Evolutionary conservation across 2,113 vertebrate species (phyloP).

Genomic region (Dolichotis patagonum): DNA sequence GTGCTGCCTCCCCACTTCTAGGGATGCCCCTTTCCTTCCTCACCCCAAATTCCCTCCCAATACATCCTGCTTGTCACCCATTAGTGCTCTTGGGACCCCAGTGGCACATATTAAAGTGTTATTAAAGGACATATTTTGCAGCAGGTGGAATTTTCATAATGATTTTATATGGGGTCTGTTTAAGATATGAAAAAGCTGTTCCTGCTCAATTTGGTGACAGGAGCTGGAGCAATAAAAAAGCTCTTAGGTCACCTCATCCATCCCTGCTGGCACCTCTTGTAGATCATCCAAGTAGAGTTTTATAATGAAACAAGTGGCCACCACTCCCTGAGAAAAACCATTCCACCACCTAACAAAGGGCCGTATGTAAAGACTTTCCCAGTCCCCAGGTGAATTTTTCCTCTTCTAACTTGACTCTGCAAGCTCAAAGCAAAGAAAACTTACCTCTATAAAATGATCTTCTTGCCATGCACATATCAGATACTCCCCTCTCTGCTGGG

Average conservation of each 20-base stretch:
- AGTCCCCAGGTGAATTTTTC: background rate
- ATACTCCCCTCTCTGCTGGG: too few relatives aligned
- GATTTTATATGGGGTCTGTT: background rate
- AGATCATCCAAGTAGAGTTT: background rate
- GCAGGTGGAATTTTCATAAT: background rate
- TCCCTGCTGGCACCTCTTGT: background rate
- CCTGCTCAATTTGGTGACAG: background rate
- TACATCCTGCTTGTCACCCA: background rate
- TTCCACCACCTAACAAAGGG: background rate
- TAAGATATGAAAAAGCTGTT: background rate
- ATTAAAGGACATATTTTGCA: constrained; percentile 3
- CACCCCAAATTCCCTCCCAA: constrained; percentile 49
- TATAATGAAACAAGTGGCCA: background rate
- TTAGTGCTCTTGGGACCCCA: background rate
- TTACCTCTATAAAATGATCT: background rate
- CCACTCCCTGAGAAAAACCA: background rate
- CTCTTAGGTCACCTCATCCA: constrained; percentile 1
- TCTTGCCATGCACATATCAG: accelerated
- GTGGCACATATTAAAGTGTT: background rate
- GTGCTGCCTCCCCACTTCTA: constrained; percentile 53
- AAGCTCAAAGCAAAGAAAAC: background rate
- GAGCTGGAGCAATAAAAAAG: background rate
- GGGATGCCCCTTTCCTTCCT: background rate
- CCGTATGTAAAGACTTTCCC: background rate
- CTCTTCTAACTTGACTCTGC: background rate